These are phyloP conservation scores for Umimayanthus kanabou DNA, from an alignment of 92 coral and sea anemone genomes.

Conservation along the genomic window DNA sequence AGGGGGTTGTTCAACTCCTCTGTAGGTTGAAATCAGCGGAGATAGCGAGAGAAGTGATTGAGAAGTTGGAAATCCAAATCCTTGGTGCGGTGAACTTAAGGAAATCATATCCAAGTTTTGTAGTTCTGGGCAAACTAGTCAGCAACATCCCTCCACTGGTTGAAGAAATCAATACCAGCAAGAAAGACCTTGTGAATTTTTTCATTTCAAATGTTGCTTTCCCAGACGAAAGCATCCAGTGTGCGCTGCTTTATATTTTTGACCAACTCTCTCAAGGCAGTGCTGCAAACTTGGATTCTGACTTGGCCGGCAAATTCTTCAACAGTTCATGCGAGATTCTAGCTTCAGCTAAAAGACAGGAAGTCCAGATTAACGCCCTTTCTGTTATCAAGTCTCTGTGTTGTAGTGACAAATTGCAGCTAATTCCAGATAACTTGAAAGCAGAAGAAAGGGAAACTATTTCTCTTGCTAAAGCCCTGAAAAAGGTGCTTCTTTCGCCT, in stretches of 20 bases:
- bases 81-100: slow-evolving; percentile 62
- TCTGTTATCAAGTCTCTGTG: slow-evolving; percentile 59
- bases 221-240: slow-evolving; percentile 76
- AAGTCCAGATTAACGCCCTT: slow-evolving; percentile 70
- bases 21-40: slow-evolving; percentile 66
- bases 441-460: slow-evolving; percentile 8
- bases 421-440: slow-evolving; percentile 6
- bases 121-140: slow-evolving; percentile 79
- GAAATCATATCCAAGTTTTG: slow-evolving; percentile 69
- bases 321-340: slow-evolving; percentile 70
- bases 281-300: slow-evolving; percentile 44
- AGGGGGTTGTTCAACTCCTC: slow-evolving; percentile 61
- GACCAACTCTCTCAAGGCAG: slow-evolving; percentile 62
- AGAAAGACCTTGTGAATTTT: slow-evolving; percentile 50
- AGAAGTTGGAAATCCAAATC: slow-evolving; percentile 56
- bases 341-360: slow-evolving; percentile 56
- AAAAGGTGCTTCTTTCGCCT: slow-evolving; percentile 76
- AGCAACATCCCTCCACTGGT: slow-evolving; percentile 65
- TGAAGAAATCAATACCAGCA: slow-evolving; percentile 50
- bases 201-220: slow-evolving; percentile 56
- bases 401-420: slow-evolving; percentile 5
- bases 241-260: slow-evolving; percentile 68
- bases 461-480: slow-evolving; percentile 66
- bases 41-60: slow-evolving; percentile 76
- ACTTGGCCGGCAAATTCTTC: slow-evolving; percentile 54